Evolutionary conservation across 2,888 invertebrate genomes (phyloP).

Genomic region (Allygus modestus): DNA sequence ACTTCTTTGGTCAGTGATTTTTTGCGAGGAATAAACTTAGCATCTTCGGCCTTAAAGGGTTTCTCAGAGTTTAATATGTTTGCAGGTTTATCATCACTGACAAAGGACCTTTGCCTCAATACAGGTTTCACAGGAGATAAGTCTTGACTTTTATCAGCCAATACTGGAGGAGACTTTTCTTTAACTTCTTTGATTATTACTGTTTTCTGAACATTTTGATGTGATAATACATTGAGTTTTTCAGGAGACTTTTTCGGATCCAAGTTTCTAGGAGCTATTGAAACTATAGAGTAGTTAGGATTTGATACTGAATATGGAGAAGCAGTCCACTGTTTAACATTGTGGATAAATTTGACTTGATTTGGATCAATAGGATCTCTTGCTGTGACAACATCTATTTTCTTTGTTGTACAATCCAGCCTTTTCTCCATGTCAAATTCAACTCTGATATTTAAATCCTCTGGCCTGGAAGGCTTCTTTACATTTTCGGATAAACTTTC

Average conservation of each 20-base stretch:
- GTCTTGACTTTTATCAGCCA: conserved; percentile 53
- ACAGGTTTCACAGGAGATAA: conserved; percentile 54
- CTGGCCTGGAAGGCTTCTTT: conserved; percentile 8
- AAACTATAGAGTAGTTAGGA: conserved; percentile 62
- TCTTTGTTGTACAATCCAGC: conserved; percentile 29
- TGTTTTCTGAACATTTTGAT: conserved; percentile 62
- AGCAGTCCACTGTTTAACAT: conserved; percentile 55
- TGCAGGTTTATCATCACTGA: conserved; percentile 52
- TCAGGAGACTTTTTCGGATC: conserved; percentile 52
- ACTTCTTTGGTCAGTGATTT: conserved; percentile 41
- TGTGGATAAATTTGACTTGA: conserved; percentile 56
- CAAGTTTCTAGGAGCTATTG: conserved; percentile 60
- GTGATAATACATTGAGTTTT: conserved; percentile 44
- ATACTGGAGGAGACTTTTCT: conserved; percentile 41
- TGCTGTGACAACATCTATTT: conserved; percentile 14
- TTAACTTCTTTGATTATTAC: conserved; percentile 59
- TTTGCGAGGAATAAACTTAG: conserved; percentile 23
- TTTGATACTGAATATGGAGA: conserved; percentile 59
- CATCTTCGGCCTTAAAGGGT: conserved; percentile 9
- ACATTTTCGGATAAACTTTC: background rate
- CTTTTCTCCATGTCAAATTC: background rate
- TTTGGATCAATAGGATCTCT: conserved; percentile 57
- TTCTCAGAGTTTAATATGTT: conserved; percentile 38
- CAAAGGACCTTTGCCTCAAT: conserved; percentile 62
- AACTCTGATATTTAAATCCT: conserved; percentile 42